Conservation (phyloP, 2,113 vertebrate genomes). For the Octodon degus region DNA sequence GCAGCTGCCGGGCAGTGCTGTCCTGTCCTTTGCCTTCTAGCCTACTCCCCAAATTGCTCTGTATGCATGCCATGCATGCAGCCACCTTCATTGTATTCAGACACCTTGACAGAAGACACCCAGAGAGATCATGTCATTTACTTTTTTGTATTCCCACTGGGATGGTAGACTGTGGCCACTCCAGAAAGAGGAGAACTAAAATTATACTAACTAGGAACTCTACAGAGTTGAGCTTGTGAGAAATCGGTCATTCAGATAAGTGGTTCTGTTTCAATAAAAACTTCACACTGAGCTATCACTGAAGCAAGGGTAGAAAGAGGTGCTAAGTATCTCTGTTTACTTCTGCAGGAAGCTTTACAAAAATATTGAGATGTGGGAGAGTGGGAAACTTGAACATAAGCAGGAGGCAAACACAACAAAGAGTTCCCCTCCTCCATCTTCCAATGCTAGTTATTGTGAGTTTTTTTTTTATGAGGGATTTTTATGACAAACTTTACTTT, state of each 20-base stretch:
- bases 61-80: background rate
- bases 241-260: background rate
- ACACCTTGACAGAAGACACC: background rate
- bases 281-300: slow-evolving; percentile 25
- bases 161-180: background rate
- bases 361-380: background rate
- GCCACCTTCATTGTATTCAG: background rate
- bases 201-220: slow-evolving; percentile 45
- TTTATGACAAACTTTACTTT: slow-evolving; percentile 87
- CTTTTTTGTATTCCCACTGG: background rate
- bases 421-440: slow-evolving; percentile 45
- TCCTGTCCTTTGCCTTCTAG: slow-evolving; percentile 59
- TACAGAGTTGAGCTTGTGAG: background rate
- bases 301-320: background rate
- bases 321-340: background rate
- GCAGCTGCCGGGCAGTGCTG: slow-evolving; percentile 62
- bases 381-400: background rate
- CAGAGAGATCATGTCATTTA: background rate
- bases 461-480: slow-evolving; percentile 80
- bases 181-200: slow-evolving; percentile 44
- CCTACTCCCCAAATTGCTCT: slow-evolving; percentile 10
- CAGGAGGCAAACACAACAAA: slow-evolving; percentile 15
- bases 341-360: slow-evolving; percentile 44
- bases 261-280: slow-evolving; percentile 4
- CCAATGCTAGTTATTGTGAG: slow-evolving; percentile 56